These are phyloP conservation scores for Drosophila cognata DNA, from an alignment of 2,888 invertebrate species.

Conservation along the genomic window DNA sequence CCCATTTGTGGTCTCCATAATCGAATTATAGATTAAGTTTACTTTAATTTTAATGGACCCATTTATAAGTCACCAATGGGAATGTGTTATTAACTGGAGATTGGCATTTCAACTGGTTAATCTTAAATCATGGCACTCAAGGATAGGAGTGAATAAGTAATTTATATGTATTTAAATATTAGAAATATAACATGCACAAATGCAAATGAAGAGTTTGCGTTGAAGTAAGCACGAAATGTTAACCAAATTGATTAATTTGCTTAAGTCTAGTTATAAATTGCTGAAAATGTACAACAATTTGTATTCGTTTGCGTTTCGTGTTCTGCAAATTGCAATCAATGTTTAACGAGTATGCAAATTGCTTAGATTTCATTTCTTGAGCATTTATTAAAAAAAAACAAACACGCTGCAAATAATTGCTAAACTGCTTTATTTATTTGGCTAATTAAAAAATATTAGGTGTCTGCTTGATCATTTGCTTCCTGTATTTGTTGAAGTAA, in stretches of 20 bases:
- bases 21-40: constrained; percentile 1
- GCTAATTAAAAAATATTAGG: background rate
- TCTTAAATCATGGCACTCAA: too few species aligned
- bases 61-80: background rate
- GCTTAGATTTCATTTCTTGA: background rate
- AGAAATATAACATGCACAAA: too few species aligned
- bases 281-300: background rate
- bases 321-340: background rate
- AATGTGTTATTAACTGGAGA: background rate
- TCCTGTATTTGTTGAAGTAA: background rate
- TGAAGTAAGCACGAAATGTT: background rate
- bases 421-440: background rate
- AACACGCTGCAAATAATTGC: background rate
- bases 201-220: background rate
- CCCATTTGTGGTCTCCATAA: constrained; percentile 1
- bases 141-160: too few species aligned
- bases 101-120: too few species aligned
- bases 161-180: too few species aligned
- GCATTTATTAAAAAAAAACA: background rate
- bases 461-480: background rate
- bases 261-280: background rate
- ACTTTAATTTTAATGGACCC: background rate
- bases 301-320: constrained; percentile 1
- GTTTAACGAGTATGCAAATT: constrained; percentile 2
- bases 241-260: background rate